Base-by-base conservation (phyloP, 2,797 vertebrate species). In the Babyrousa celebensis region DNA sequence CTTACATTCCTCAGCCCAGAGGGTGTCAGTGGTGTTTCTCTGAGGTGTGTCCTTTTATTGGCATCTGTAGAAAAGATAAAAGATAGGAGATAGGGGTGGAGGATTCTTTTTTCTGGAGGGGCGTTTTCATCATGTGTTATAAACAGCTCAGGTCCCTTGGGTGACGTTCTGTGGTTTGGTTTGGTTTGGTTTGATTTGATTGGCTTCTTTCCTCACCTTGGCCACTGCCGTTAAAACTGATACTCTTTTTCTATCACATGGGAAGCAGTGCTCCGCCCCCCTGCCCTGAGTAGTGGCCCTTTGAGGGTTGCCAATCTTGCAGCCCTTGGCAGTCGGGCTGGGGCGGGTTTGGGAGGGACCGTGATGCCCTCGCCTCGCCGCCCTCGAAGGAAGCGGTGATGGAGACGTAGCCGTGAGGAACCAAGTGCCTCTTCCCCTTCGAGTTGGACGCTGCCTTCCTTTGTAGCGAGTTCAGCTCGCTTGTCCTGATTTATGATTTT, bases 401-500 rank as follows among this genome's bases (percentile, higher is more conserved):
- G 77, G 77, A 96, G 92, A 94, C 82, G 92, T 86, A 94, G 63
- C 93, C 95, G 85, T 86, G 89, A 97, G 96, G 93, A 96, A 95
- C 62, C 2, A 89, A 95, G 85, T 52, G 79, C 80, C 68, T 97
- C 85, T 95, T 89, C 72, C 85, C 78, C 86, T 85, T 84, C 68
- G 90, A 84, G 72, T 95, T 86, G 84, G 94, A 95, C 6, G 62
- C 70, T 80, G 95, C 60, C 84, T 96, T 84, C 91, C 95, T 97
- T 91, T 97, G 97, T 96, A 92, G 96, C 79, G 87, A 56, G 89
- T 96, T 97, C 96, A 95, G 89, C 93, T 62, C 0, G 48, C 91
- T 96, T 93, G 70, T 92, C 86, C 96, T 97, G 96, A 97, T 98
- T 98, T 98, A 97, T 95, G 96, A 67, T 88, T 93, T 95, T 97